Conservation (phyloP, 2,113 vertebrate species). For the Gobius niger region DNA sequence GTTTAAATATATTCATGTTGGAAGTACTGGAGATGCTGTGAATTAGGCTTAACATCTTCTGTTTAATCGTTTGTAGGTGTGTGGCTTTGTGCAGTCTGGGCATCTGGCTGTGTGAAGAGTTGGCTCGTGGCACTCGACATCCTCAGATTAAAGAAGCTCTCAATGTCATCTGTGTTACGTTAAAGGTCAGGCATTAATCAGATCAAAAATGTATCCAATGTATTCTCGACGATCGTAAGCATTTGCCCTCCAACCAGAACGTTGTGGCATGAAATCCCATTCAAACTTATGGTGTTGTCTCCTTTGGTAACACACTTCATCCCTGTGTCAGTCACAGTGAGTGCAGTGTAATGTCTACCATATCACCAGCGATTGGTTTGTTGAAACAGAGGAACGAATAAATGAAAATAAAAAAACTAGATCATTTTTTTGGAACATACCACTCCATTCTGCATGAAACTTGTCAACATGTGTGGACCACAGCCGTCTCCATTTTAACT, state of each 20-base stretch:
- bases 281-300: not conserved
- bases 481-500: constrained; percentile 3
- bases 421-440: no score
- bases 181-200: constrained; percentile 82
- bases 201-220: not conserved
- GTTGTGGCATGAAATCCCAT: not conserved
- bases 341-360: no score
- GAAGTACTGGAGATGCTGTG: not conserved
- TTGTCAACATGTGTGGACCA: constrained; percentile 12
- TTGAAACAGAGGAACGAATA: no score
- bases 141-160: constrained; percentile 96
- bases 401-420: no score
- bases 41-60: not conserved
- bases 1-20: not conserved
- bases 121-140: constrained; percentile 90
- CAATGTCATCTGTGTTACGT: constrained; percentile 96
- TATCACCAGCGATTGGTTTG: no score
- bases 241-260: not conserved
- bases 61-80: constrained; percentile 76
- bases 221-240: not conserved
- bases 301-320: no score
- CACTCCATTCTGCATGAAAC: not conserved
- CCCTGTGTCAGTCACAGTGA: no score
- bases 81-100: constrained; percentile 97
- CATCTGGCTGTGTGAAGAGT: constrained; percentile 96